These are phyloP conservation scores for Thryonomys swinderianus DNA, from an alignment of 2,113 vertebrate species.

Conservation along the genomic window DNA sequence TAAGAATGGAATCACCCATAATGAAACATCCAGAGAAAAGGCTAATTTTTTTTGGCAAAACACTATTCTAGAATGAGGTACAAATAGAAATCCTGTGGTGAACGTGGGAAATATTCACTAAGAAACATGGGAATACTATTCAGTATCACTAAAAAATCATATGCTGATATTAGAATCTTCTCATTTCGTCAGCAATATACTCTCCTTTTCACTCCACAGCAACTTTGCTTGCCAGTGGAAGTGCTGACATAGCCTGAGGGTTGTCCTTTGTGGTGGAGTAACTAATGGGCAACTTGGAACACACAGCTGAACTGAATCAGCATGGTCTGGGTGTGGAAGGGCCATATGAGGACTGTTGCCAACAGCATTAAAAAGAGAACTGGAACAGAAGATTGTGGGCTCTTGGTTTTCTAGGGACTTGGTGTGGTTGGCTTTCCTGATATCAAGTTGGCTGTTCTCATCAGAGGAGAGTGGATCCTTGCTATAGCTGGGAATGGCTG, in stretches of 20 bases:
- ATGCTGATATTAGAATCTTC: background rate
- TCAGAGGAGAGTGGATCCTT: too few species aligned
- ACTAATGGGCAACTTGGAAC: too few species aligned
- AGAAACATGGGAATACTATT: background rate
- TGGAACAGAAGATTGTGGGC: too few species aligned
- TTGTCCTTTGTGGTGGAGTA: background rate
- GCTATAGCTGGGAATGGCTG: too few species aligned
- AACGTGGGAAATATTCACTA: background rate
- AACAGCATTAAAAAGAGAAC: too few species aligned
- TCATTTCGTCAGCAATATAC: background rate
- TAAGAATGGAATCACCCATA: background rate
- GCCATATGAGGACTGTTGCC: too few species aligned
- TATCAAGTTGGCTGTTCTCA: too few species aligned
- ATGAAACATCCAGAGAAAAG: background rate
- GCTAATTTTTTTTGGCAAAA: constrained; percentile 8
- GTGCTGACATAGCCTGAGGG: background rate
- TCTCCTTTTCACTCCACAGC: too few species aligned
- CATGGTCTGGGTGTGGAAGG: too few species aligned
- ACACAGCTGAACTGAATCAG: too few species aligned
- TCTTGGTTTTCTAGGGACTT: too few species aligned
- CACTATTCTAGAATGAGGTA: background rate
- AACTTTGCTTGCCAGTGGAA: background rate
- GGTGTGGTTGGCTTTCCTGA: too few species aligned
- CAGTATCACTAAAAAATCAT: background rate
- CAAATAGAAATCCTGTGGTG: background rate